These are phyloP conservation scores for Ranitomeya variabilis DNA, from an alignment of 2,113 vertebrate genomes.

Conservation along the genomic window DNA sequence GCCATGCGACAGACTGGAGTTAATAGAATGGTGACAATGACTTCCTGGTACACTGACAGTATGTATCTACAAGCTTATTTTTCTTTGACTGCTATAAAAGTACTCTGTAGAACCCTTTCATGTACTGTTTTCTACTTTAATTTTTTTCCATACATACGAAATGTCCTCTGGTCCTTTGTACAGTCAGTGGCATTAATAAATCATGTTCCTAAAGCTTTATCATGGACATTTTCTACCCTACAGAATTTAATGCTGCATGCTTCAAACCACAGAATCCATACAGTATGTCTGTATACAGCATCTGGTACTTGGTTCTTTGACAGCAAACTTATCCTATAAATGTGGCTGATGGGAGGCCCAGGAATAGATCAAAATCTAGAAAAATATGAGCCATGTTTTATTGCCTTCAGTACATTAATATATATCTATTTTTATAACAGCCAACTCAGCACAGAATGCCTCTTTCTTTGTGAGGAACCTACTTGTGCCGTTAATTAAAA, in stretches of 20 bases:
- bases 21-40: constrained; percentile 75
- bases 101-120: no score
- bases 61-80: constrained; percentile 60
- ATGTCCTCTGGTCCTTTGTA: no score
- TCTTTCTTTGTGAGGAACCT: constrained; percentile 72
- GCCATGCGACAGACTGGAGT: constrained; percentile 73
- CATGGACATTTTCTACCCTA: no score
- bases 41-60: constrained; percentile 81
- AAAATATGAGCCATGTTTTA: neutral
- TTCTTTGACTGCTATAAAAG: no score
- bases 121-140: no score
- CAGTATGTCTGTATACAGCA: neutral
- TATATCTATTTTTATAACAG: constrained; percentile 58
- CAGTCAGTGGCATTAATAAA: no score
- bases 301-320: neutral
- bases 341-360: neutral
- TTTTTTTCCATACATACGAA: neutral
- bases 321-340: neutral
- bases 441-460: constrained; percentile 68
- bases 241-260: no score
- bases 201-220: no score
- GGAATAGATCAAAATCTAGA: neutral
- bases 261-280: no score
- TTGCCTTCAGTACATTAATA: neutral
- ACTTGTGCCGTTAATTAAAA: constrained; percentile 76